Base-by-base conservation (phyloP, 2,113 vertebrate species). In the Oncorhynchus tshawytscha region DNA sequence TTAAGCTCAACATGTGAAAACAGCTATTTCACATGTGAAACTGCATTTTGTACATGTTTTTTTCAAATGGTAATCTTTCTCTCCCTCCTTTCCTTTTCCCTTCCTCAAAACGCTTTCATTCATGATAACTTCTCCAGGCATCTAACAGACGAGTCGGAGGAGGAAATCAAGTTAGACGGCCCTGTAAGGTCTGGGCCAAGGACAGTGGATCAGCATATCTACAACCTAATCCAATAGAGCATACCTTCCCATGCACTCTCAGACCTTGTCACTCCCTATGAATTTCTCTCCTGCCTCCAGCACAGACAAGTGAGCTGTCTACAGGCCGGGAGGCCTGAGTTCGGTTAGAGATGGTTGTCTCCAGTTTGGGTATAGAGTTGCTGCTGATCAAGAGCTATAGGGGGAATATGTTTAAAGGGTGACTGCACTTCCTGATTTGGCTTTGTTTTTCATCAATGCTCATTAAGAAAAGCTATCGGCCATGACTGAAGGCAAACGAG, bases 151-250 rank as follows among this genome's bases (percentile, higher is more conserved):
- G 75, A 51, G 64, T 71, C 67, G 48, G 57, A 75, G 71, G 57
- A 24, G 54, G 64, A 83, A 84, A 86, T 77, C 22, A 68, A 78
- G 67, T 86, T 81, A 81, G 69, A 62, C 5, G 29, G 64, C 57
- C 73, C 24, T 73, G 49, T 51, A 64, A 51, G 67, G 67, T 71
- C 73, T 67, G 49, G 62, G 22, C 49, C 48, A 45, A 73, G 84
- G 81, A 66, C 75, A 75, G 11, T 67, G 76, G 78, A 77, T 84
- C 84, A 85, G 84, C 82, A 85, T 51, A 79, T 78, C 76, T 85
- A 81, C 66, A 71, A 20, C 51, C 22, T 81, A 84, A 85, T 84
- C 81, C 76, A 84, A 81, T 85, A 80, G 62, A 77, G 76, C 45
- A 75, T 68, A 60, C 60, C 73, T 74, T 77, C 66, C 73, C 22